A percentile compares a stretch with the other conserved stretches of the same genome.
These are phyloP conservation scores for Parauchenoglanis punctatus DNA, from an alignment of 2,797 vertebrate species.

Conservation along the genomic window DNA sequence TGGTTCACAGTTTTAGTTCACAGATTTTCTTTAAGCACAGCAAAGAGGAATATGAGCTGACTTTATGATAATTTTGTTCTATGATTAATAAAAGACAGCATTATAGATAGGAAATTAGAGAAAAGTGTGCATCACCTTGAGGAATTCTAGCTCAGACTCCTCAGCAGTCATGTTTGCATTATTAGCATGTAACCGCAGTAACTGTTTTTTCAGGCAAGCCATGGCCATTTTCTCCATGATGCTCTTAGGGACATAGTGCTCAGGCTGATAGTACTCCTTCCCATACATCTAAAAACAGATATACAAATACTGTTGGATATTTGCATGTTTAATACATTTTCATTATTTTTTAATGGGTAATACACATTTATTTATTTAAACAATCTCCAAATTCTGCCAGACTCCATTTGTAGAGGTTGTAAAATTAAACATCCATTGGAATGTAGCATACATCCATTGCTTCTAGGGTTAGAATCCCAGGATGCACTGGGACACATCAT, in stretches of 20 bases:
- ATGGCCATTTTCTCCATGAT: constrained; percentile 84
- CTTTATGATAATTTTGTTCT: not conserved
- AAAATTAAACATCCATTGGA: not conserved
- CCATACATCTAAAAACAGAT: constrained; percentile 73
- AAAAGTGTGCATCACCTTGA: constrained; percentile 76
- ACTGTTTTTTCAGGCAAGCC: constrained; percentile 73
- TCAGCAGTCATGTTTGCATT: constrained; percentile 76
- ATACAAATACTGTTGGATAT: not conserved
- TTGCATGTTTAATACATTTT: not conserved
- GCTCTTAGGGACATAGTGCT: constrained; percentile 85
- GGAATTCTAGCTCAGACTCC: constrained; percentile 85
- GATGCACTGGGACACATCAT: not conserved
- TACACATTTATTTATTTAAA: not conserved
- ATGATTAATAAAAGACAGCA: not conserved
- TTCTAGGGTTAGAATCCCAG: not conserved
- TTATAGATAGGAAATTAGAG: not conserved
- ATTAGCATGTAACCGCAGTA: constrained; percentile 78
- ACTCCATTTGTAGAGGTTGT: not conserved
- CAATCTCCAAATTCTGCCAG: not conserved
- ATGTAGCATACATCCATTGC: not conserved
- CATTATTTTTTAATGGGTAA: not conserved
- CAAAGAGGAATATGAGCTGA: not conserved
- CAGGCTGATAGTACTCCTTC: constrained; percentile 81
- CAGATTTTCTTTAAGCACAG: too few species aligned
- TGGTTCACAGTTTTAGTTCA: too few species aligned